Base-by-base conservation (phyloP, 1,140 invertebrate genomes). In the Portunus trituberculatus region DNA sequence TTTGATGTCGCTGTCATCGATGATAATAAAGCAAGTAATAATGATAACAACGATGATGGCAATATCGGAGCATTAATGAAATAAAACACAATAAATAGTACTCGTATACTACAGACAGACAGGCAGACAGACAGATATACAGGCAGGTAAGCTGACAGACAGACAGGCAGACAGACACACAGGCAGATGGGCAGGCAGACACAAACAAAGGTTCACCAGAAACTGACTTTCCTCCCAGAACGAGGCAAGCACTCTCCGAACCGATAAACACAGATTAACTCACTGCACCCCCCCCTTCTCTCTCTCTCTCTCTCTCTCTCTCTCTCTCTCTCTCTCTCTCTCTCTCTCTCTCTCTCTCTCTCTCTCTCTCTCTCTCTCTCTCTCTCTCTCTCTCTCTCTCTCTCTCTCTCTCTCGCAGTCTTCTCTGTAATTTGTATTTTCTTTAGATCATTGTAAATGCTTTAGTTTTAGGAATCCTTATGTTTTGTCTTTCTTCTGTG, bases 231-330 rank as follows among this genome's bases (percentile, higher is more conserved):
- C 25, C 67, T n/a, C 20, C 67, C 20, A 12, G 12, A 7, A n/a
- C 52, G 16, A 59, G 52, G 16, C 52, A 59, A 2, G 10, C 52
- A 59, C 52, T 12, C 52, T 20, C 52, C 52, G 52, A 20, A 20
- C 52, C 16, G 52, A 59, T 59, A 14, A 59, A 59, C 52, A 59
- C 16, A 59, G 52, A 39, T 39, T 39, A 39, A 39, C 39, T 0
- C 20, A 59, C 52, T 20, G 10, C 10, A 59, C 52, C 20, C 6
- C 20, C 8, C 59, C 20, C 20, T 12, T 76, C 59, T 76, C 59
- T 76, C 59, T 76, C 59, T 76, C 59, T 76, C 59, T 76, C 59
- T 76, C 59, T 76, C 59, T 76, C 59, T 76, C 59, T 16, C 67
- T 76, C 20, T 76, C 67, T 76, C 67, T 76, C 20, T 76, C 67